Conservation (phyloP, 1,140 invertebrate genomes). For the Hypsibius dujardini region DNA sequence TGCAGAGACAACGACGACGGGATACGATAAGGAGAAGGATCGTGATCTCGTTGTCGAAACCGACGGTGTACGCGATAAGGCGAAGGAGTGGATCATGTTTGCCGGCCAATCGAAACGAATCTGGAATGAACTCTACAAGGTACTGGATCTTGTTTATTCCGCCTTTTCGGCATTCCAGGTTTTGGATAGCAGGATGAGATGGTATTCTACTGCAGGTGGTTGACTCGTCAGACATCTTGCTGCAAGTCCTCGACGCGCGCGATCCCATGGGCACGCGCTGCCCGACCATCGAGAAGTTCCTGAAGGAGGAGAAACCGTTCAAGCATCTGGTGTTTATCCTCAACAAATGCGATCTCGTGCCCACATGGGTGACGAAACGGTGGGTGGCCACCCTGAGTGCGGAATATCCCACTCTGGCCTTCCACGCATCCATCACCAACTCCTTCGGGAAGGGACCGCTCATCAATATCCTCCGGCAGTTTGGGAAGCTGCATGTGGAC, state of each 20-base stretch:
- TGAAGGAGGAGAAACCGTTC: conserved; percentile 72
- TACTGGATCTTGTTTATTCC: conserved; percentile 24
- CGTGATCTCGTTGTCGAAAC: too few relatives aligned
- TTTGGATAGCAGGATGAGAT: conserved; percentile 3
- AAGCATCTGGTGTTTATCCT: conserved; percentile 86
- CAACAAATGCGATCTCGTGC: conserved; percentile 82
- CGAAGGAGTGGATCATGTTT: conserved; percentile 46
- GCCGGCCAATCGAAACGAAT: conserved; percentile 90
- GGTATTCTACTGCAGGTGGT: conserved; percentile 47
- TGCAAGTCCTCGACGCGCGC: conserved; percentile 78
- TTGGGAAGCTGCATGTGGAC: conserved; percentile 81
- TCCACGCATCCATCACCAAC: conserved; percentile 91
- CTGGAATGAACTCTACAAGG: conserved; percentile 98
- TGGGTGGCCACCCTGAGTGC: conserved; percentile 82
- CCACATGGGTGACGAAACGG: conserved; percentile 85
- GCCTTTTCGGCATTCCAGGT: too few relatives aligned
- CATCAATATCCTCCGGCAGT: conserved; percentile 86
- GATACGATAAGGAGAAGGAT: not conserved
- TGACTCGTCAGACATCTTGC: conserved; percentile 89
- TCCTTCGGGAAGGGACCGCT: conserved; percentile 95
- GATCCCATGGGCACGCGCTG: conserved; percentile 89
- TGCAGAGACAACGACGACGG: not conserved
- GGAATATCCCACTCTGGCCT: conserved; percentile 93
- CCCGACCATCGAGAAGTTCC: conserved; percentile 70
- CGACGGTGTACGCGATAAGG: too few relatives aligned